Base-by-base conservation (phyloP, 2,888 invertebrate genomes). In the Zele albiditarsus region DNA sequence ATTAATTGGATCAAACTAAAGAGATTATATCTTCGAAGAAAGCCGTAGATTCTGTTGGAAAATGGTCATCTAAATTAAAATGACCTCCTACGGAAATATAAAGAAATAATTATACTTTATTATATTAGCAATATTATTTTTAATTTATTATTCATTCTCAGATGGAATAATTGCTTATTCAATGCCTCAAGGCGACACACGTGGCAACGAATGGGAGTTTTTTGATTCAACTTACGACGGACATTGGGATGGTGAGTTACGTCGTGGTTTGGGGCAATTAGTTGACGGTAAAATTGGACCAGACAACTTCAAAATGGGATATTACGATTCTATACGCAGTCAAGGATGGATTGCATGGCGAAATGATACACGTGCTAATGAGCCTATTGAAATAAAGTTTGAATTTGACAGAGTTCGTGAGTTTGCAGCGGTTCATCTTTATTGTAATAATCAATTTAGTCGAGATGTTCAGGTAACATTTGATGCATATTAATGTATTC, bases 341-440 rank as follows among this genome's bases (percentile, higher is more conserved):
- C 94, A 95, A 83, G 95, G 96, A 70, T 97, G 97, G 97, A 94
- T 97, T 42, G 97, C 97, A 10, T 97, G 97, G 97, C 92, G 93
- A 84, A 95, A 95, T 88, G 95, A 95, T 86, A 93, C 94, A 1
- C 90, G 93, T 3, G 90, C 88, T 58, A 90, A 90, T 62, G 90
- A 91, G 80, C 92, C 94, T 2, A 92, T 94, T 0, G 93, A 93
- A 83, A 91, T 95, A 81, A 91, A 91, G 71, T 94, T 95, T 90
- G 95, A 96, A 88, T 97, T 97, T 90, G 96, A 97, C 87, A 92
- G 92, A 85, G 94, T 96, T 79, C 92, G 96, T 46, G 97, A 97
- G 89, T 97, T 97, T 90, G 94, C 94, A 70, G 93, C 94, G 2
- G 93, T 97, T 38, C 93, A 94, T 84, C 91, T 97, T 73, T 95